Evolutionary conservation across 1,140 invertebrate genomes (phyloP).

Genomic region (Anthonomus grandis): DNA sequence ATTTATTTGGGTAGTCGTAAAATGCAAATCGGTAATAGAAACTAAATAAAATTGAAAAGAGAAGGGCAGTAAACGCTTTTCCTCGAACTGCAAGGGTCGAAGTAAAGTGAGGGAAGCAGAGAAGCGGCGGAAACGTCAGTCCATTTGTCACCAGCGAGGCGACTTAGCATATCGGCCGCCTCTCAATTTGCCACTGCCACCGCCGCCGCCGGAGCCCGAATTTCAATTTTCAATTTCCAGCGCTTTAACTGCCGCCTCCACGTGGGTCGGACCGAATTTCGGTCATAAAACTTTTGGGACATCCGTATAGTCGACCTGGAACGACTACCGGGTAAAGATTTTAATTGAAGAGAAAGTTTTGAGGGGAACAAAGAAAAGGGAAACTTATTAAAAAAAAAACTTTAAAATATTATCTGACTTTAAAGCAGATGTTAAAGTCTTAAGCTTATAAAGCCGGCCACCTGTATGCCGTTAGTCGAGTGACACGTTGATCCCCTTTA

Average conservation of each 20-base stretch:
- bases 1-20: no score
- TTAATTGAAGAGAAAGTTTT: no score
- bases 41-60: no score
- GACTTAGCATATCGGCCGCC: conserved; percentile 24
- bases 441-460: conserved; percentile 21
- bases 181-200: conserved; percentile 21
- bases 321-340: no score
- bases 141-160: conserved; percentile 20
- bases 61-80: conserved; percentile 20
- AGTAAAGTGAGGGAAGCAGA: conserved; percentile 6
- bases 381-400: no score
- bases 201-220: conserved; percentile 12
- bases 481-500: conserved; percentile 23
- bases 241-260: conserved; percentile 12
- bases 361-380: no score
- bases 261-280: not conserved
- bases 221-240: conserved; percentile 23
- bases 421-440: no score
- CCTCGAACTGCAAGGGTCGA: no score
- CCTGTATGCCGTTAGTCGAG: conserved; percentile 18
- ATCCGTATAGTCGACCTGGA: no score
- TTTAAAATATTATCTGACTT: no score
- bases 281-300: conserved; percentile 19
- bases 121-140: conserved; percentile 12
- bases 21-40: no score